Base-by-base conservation (phyloP, 2,888 invertebrate species). In the Stenodema calcarata region DNA sequence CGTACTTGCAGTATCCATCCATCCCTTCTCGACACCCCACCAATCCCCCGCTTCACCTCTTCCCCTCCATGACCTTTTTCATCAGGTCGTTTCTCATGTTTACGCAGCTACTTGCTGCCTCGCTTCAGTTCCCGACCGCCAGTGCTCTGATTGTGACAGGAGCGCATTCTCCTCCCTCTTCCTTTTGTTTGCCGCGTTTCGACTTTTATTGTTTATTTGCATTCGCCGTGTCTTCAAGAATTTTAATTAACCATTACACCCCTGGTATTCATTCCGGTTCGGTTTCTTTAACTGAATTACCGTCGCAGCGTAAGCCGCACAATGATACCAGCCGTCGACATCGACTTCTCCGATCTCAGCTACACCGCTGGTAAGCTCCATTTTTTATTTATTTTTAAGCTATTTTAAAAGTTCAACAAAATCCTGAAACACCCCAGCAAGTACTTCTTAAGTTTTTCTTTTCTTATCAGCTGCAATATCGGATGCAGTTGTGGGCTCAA, bases 271-370 rank as follows among this genome's bases (percentile, higher is more conserved):
- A 18, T 23, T 62, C 62, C 62, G 62, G 62, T n/a, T 62, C 62
- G 62, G 23, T 62, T 9, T 62, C 18, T 23, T 62, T 62, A 62
- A 23, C 62, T 62, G 62, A 62, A 27, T 7, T 27, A 62, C 12
- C 41, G 16, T 35, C 30, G 73, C 35, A 73, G 73, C 73, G 41
- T 9, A 23, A 69, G n/a, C 75, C 2, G 14, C 75, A 75, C 27
- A 27, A 92, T 93, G 91, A 93, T 93, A 0, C 93, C 93, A 4
- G 93, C 93, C 0, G 92, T 94, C 3, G 92, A 94, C 89, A 92
- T 94, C 70, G 91, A 93, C 73, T 94, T 94, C 90, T 93, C 93
- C 90, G 93, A 94, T 90, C 89, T 94, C 87, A 92, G 90, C 23
- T 94, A 92, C 89, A 92, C 92, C 0, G 93, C 93, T 42, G 92